Percentiles rank a stretch among this genome's conserved stretches.
These are phyloP conservation scores for Diachrysia chrysitis DNA, from an alignment of 2,888 invertebrate species.

Conservation along the genomic window DNA sequence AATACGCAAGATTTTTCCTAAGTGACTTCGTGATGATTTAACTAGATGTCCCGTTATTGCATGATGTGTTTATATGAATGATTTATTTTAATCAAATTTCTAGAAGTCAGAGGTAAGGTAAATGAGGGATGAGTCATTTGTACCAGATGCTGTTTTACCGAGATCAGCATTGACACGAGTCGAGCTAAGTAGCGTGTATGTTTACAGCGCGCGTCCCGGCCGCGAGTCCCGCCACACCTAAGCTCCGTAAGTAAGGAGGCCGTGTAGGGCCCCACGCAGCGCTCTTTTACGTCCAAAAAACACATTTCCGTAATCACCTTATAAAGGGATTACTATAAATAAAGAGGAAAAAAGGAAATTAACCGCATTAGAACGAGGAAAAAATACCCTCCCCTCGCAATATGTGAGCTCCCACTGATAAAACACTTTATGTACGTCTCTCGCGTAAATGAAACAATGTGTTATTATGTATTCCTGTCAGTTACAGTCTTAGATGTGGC, in stretches of 20 bases:
- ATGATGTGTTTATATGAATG: conserved; percentile 29
- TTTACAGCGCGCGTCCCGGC: conserved; percentile 19
- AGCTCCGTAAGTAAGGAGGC: conserved; percentile 69
- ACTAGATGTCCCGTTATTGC: conserved; percentile 12
- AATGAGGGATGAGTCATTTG: conserved; percentile 17
- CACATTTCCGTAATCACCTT: conserved; percentile 90
- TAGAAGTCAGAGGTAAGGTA: conserved; percentile 23
- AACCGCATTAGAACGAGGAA: conserved; percentile 87
- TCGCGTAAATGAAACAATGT: conserved; percentile 86
- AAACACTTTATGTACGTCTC: conserved; percentile 84
- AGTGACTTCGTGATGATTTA: conserved; percentile 11
- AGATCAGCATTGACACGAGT: conserved; percentile 10
- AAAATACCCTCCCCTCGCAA: conserved; percentile 86
- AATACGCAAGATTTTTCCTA: conserved; percentile 15
- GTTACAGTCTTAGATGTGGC: conserved; percentile 53
- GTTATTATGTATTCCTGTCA: conserved; percentile 79
- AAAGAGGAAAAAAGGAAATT: conserved; percentile 89
- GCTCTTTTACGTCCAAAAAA: conserved; percentile 88
- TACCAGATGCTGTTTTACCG: conserved; percentile 6
- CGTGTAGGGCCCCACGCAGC: conserved; percentile 81
- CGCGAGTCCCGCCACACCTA: conserved; percentile 55
- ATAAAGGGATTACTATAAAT: conserved; percentile 90
- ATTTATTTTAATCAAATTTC: conserved; percentile 27
- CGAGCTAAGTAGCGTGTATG: conserved; percentile 8
- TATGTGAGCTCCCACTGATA: conserved; percentile 88